Evolutionary conservation across 2,888 invertebrate genomes (phyloP), one percentile per base, ranked within the genome.

Genomic region (Siphlonurus alternatus): DNA sequence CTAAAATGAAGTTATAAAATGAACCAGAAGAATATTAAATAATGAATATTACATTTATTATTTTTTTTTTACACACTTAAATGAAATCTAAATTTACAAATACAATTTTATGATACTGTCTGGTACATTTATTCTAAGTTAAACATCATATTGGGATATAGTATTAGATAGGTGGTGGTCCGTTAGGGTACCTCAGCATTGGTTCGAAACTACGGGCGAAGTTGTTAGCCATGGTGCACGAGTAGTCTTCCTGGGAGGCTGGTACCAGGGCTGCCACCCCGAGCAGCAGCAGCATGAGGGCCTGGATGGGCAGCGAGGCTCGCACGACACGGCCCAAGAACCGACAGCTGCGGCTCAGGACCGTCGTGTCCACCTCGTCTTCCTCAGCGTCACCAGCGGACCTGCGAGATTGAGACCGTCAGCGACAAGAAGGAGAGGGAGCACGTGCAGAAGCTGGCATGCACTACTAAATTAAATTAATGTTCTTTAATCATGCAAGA

Each of bases 241-340:
- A 85, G 76, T 88, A 89, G 73, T 91, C 91, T 72, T 88, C 87
- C 77, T 90, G 89, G 68, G 88, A 85, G 76, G 89, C 87, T 2
- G 94, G 94, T 63, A 97, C 89, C 70, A 98, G 81, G 63, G 94
- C 89, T 63, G 96, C 95, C 66, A 93, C 89, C 65, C 96, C 95
- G 72, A 98, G 83, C 71, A 98, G 83, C 67, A 97, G 81, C 71
- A 97, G 82, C 80, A 98, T 88, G 71, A 98, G 79, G 67, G 94
- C 93, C 79, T 98, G 95, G 75, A 98, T 89, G 63, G 96, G 96
- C 69, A 96, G 81, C 23, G 95, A 93, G 64, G 93, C 90, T 74
- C 93, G 83, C 69, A 94, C 84, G 70, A 94, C 94, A 72, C 96
- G 86, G 70, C 89, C 87, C 75, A 94, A 82, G 83, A 93, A 92